Evolutionary conservation across 2,888 invertebrate species (phyloP), one percentile per base, ranked within the genome.

Genomic region (Dendrolimus pini): DNA sequence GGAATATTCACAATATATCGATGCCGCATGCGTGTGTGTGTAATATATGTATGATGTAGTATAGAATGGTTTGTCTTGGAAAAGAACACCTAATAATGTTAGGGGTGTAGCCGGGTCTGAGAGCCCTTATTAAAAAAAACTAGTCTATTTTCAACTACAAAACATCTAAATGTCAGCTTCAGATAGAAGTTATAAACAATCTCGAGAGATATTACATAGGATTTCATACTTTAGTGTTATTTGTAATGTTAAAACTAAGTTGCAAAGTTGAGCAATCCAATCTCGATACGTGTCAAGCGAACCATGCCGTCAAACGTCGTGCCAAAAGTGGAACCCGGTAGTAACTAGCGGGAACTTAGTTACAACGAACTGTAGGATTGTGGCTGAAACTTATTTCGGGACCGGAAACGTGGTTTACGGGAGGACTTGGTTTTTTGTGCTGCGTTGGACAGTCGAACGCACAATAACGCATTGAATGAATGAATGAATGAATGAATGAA

Each of bases 341-440:
- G 30, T 30, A 47, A 47, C 47, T 47, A 47, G 47, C 56, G 58
- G 55, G 61, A 70, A 71, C 66, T 61, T 61, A 68, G 66, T 67
- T 66, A 62, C 59, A 65, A 65, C 61, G 56, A 61, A 68, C 64
- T 68, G 42, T 52, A 57, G 62, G 41, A 53, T 64, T 59, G 60
- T 47, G 47, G 47, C 9, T 47, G 47, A 47, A 47, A 47, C 9
- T 47, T 47, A 47, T 47, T 47, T 47, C 47, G 7, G 47, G 12
- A 47, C 12, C 30, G 47, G 47, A 12, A 10, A 2, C 47, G 47
- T 12, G 9, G 8, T 47, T 47, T 47, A 2, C 47, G 47, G 47
- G 10, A 47, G 30, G 30, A 30, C 6, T 30, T 30, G 30, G 30
- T 30, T 30, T 30, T 30, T 30, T 30, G 6, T 30, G 6, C 30